Evolutionary conservation across 1,140 invertebrate species (phyloP).

Genomic region (Bradysia coprophila): DNA sequence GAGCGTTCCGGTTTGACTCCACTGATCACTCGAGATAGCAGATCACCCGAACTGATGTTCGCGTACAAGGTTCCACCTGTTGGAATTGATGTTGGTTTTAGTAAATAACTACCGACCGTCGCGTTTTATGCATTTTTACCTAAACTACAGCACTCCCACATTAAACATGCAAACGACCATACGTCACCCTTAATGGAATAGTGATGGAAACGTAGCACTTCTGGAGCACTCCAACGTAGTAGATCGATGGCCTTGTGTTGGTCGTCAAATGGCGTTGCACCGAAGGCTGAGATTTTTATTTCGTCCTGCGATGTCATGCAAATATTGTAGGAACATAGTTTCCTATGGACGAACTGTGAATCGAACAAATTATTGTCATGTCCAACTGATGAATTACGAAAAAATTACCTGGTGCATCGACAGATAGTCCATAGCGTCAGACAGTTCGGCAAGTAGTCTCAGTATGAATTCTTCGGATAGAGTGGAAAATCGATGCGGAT

Average conservation of each 20-base stretch:
- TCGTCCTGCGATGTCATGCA: slow-evolving; percentile 24
- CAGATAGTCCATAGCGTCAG: slow-evolving; percentile 46
- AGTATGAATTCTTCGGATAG: slow-evolving; percentile 21
- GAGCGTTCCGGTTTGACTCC: slow-evolving; percentile 53
- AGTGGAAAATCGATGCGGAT: slow-evolving; percentile 27
- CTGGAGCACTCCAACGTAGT: slow-evolving; percentile 56
- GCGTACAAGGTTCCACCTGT: slow-evolving; percentile 42
- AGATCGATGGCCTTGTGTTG: slow-evolving; percentile 35
- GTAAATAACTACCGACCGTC: too few species aligned
- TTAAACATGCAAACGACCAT: slow-evolving; percentile 62
- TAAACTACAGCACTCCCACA: slow-evolving; percentile 71
- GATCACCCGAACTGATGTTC: slow-evolving; percentile 34
- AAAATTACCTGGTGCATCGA: slow-evolving; percentile 26
- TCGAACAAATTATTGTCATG: too few species aligned
- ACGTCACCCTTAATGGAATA: slow-evolving; percentile 52
- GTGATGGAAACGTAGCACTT: slow-evolving; percentile 45
- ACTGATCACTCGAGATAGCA: slow-evolving; percentile 42
- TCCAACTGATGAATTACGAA: slow-evolving; percentile 5
- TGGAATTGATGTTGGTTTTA: too few species aligned
- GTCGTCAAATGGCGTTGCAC: slow-evolving; percentile 17
- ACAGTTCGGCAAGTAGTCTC: slow-evolving; percentile 29
- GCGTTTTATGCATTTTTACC: too few species aligned
- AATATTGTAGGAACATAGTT: slow-evolving; percentile 53
- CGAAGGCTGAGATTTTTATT: slow-evolving; percentile 11
- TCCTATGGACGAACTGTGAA: slow-evolving; percentile 45